Conservation (phyloP, 2,797 vertebrate species). For the Petrocephalus sullivani region DNA sequence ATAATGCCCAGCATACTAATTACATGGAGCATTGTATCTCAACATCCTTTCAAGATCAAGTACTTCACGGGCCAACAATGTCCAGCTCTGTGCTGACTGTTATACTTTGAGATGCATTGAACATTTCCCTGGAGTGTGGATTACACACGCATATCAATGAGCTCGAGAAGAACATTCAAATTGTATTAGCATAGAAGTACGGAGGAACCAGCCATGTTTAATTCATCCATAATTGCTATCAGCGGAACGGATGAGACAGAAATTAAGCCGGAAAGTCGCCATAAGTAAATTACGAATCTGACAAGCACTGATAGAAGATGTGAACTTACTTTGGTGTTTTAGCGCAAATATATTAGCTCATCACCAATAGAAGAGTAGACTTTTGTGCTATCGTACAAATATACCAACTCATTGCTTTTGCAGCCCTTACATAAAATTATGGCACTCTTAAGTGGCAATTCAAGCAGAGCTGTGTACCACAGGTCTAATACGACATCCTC, state of each 20-base stretch:
- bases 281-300: conserved; percentile 16
- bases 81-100: background rate
- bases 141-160: conserved; percentile 10
- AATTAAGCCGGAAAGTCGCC: background rate
- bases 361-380: background rate
- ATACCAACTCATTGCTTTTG: background rate
- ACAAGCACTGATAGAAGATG: background rate
- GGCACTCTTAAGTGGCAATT: background rate
- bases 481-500: background rate
- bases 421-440: background rate
- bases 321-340: conserved; percentile 7
- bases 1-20: background rate
- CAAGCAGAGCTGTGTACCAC: background rate
- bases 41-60: background rate
- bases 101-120: conserved; percentile 9
- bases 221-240: conserved; percentile 14
- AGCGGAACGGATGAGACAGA: background rate
- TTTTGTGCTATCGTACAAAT: background rate
- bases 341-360: conserved; percentile 9
- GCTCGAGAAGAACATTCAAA: conserved; percentile 7
- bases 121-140: conserved; percentile 7
- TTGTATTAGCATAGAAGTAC: background rate
- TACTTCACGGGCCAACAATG: background rate
- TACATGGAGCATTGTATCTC: background rate
- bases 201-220: background rate